Evolutionary conservation across 2,888 invertebrate species (phyloP).

Genomic region (Dione juno): DNA sequence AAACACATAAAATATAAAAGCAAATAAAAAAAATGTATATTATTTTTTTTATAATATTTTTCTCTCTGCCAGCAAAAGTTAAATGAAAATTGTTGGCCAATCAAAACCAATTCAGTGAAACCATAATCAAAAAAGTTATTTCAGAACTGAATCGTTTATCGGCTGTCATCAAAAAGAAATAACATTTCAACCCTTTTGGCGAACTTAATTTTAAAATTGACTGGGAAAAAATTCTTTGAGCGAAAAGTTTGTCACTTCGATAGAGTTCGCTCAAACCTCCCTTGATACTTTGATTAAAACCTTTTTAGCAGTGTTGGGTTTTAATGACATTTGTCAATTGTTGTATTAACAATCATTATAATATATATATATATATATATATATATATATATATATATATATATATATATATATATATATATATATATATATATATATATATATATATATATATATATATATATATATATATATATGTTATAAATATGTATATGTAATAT

Average conservation of each 20-base stretch:
- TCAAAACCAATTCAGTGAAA: slow-evolving; percentile 61
- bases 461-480: too few species aligned
- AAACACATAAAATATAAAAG: too few species aligned
- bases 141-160: slow-evolving; percentile 73
- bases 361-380: background rate
- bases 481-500: too few species aligned
- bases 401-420: too few species aligned
- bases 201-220: slow-evolving; percentile 75
- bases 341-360: background rate
- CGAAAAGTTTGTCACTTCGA: slow-evolving; percentile 44
- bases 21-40: too few species aligned
- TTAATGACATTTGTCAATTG: background rate
- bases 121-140: slow-evolving; percentile 66
- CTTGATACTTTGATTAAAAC: slow-evolving; percentile 33
- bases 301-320: background rate
- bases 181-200: slow-evolving; percentile 71
- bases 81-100: slow-evolving; percentile 58
- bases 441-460: too few species aligned
- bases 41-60: too few species aligned
- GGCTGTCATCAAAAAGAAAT: slow-evolving; percentile 80
- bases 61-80: slow-evolving; percentile 48
- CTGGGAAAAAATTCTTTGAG: slow-evolving; percentile 46
- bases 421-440: background rate
- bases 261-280: slow-evolving; percentile 52
- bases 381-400: too few species aligned